These are phyloP conservation scores for Siniperca knerii DNA, from an alignment of 2,113 vertebrate species.

Conservation along the genomic window DNA sequence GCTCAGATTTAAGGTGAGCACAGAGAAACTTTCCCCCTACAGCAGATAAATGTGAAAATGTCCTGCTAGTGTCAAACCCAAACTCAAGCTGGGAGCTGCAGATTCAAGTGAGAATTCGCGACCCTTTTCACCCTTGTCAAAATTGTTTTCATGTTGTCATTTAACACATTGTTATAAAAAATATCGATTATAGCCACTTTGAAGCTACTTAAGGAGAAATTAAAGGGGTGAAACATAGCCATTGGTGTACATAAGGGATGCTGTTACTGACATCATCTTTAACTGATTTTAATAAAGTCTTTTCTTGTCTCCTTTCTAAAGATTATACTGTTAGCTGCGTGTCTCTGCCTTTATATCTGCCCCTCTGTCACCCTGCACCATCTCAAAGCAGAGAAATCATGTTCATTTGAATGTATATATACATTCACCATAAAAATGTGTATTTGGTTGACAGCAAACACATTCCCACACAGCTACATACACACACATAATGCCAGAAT, in stretches of 20 bases:
- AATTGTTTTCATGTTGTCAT: too few species aligned
- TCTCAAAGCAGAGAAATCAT: slow-evolving; percentile 1
- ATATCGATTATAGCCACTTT: neutral
- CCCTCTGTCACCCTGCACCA: neutral
- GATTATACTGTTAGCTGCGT: neutral
- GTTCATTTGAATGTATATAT: slow-evolving; percentile 8
- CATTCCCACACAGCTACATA: neutral
- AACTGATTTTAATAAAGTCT: neutral
- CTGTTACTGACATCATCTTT: neutral
- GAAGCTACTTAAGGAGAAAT: neutral
- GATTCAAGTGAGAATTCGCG: too few species aligned
- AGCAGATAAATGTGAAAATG: too few species aligned
- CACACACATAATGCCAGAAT: neutral
- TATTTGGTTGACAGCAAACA: slow-evolving; percentile 7
- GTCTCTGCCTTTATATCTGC: neutral
- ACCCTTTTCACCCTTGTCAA: too few species aligned
- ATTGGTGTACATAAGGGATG: neutral
- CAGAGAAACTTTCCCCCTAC: too few species aligned
- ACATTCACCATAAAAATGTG: neutral
- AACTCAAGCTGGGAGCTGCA: too few species aligned
- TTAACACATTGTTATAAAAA: too few species aligned
- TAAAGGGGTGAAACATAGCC: neutral
- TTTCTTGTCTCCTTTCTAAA: neutral
- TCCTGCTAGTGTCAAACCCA: too few species aligned
- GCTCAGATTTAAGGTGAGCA: too few species aligned